Evolutionary conservation across 2,888 invertebrate genomes (phyloP).

Genomic region (Nudaria mundana): DNA sequence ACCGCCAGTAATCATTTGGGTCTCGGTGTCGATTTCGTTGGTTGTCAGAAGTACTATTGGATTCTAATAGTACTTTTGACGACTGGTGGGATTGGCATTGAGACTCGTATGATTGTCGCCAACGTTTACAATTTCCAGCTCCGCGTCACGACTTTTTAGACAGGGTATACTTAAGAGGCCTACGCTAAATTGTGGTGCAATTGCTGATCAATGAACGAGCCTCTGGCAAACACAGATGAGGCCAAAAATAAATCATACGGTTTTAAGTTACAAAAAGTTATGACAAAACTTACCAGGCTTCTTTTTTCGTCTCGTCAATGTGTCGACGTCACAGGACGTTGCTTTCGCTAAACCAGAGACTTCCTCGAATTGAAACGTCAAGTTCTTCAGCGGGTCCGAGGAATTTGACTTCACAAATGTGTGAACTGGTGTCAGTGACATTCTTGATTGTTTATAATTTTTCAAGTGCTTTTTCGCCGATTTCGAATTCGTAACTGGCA

Average conservation of each 20-base stretch:
- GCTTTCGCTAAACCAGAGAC: constrained; percentile 81
- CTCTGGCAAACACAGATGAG: no score
- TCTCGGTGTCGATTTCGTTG: no score
- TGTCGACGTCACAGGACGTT: constrained; percentile 83
- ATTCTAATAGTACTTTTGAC: no score
- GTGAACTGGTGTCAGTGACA: constrained; percentile 72
- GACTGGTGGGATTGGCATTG: no score
- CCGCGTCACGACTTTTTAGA: no score
- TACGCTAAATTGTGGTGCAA: not conserved
- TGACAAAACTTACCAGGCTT: constrained; percentile 59
- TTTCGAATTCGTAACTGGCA: constrained; percentile 73
- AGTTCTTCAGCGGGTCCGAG: constrained; percentile 82
- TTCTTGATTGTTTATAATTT: constrained; percentile 69
- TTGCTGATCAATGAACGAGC: not conserved
- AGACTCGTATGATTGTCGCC: no score
- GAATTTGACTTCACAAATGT: constrained; percentile 83
- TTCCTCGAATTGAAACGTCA: constrained; percentile 84
- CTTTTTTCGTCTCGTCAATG: constrained; percentile 78
- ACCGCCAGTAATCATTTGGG: no score
- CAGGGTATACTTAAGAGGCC: no score
- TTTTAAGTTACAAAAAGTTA: no score
- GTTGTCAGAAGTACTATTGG: no score
- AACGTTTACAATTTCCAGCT: no score
- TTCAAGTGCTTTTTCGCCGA: constrained; percentile 69
- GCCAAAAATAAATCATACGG: no score